phyloP scores from a whole-genome alignment of 2,113 vertebrate genomes.

The Neomonachus schauinslandi region DNA sequence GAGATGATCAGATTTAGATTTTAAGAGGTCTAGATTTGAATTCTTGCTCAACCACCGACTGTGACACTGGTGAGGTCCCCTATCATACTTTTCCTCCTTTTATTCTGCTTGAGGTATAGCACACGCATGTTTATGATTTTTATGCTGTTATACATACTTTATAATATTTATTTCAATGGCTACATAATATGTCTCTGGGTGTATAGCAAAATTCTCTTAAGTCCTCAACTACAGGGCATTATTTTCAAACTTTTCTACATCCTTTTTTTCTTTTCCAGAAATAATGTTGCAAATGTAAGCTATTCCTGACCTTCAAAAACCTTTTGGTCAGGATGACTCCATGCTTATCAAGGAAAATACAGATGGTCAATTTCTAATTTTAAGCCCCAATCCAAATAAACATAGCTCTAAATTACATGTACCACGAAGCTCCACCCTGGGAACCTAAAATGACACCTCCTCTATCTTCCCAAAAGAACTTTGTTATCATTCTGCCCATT shows the following conservation, averaged over 20 bases:
- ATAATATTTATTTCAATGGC: slow-evolving; percentile 35
- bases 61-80: neutral
- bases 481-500: neutral
- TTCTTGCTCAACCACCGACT: neutral
- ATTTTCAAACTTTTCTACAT: slow-evolving; percentile 31
- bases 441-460: slow-evolving; percentile 60
- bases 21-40: neutral
- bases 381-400: slow-evolving; percentile 69
- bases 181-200: neutral
- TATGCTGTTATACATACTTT: neutral
- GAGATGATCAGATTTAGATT: neutral
- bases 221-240: neutral
- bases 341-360: slow-evolving; percentile 69
- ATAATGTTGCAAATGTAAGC: slow-evolving; percentile 57
- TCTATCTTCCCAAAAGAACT: slow-evolving; percentile 38
- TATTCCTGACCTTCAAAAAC: slow-evolving; percentile 44
- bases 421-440: neutral
- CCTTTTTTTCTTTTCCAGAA: slow-evolving; percentile 48
- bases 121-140: neutral
- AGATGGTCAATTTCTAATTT: slow-evolving; percentile 77
- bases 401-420: slow-evolving; percentile 64
- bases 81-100: neutral
- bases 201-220: neutral
- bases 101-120: neutral
- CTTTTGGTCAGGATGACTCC: slow-evolving; percentile 64